These are phyloP conservation scores for Hippoglossus stenolepis DNA, from an alignment of 2,113 vertebrate species.

Conservation along the genomic window DNA sequence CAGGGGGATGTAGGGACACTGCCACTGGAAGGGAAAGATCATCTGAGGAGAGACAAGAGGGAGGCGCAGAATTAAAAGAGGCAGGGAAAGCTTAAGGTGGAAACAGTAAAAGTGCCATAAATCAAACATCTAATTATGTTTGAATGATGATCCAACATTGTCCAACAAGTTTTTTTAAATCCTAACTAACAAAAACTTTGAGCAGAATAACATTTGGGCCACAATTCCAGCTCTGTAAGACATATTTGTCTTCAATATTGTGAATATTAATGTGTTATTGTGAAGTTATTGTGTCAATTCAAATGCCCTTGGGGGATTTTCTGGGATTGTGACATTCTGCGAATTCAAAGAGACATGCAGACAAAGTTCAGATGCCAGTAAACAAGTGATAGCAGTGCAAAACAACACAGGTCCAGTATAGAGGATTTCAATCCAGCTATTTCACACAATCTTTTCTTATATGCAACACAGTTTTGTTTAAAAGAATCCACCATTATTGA, in stretches of 20 bases:
- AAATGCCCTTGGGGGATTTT: not conserved
- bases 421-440: not conserved
- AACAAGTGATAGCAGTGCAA: not conserved
- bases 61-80: not conserved
- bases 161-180: not conserved
- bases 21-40: constrained; percentile 99
- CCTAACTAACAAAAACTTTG: not conserved
- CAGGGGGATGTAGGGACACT: constrained; percentile 97
- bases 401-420: not conserved
- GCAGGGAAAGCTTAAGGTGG: too few species aligned
- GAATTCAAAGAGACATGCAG: not conserved
- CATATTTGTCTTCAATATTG: not conserved
- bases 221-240: not conserved
- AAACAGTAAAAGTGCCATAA: not conserved
- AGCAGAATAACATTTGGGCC: not conserved
- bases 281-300: not conserved
- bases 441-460: too few species aligned
- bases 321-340: constrained; percentile 37
- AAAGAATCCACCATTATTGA: too few species aligned
- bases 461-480: too few species aligned
- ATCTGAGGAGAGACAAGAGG: constrained; percentile 82
- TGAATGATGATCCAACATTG: not conserved
- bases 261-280: too few species aligned
- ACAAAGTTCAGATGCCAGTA: constrained; percentile 2
- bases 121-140: not conserved